phyloP scores from a whole-genome alignment of 1,140 invertebrate species.

The Drosophila nasuta region DNA sequence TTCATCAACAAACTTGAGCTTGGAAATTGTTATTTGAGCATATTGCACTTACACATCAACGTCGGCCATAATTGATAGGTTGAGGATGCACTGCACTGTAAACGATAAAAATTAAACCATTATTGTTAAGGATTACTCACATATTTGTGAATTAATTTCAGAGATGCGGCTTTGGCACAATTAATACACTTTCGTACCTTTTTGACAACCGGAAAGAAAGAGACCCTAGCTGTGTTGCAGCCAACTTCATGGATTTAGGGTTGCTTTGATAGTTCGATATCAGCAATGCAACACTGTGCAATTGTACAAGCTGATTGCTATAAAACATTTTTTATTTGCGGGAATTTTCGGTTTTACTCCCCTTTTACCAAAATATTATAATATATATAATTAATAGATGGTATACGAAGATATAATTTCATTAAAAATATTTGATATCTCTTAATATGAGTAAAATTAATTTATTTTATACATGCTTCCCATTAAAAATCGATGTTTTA shows the following conservation, averaged over 20 bases:
- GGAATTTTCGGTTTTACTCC: background rate
- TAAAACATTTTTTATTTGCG: background rate
- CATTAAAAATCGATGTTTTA: too few relatives aligned
- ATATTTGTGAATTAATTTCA: constrained; percentile 55
- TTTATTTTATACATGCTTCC: too few relatives aligned
- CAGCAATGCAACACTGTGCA: constrained; percentile 19
- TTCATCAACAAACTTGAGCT: constrained; percentile 49
- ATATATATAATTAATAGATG: too few relatives aligned
- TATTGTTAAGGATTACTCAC: constrained; percentile 61
- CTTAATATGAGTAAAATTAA: too few relatives aligned
- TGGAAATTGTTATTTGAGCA: constrained; percentile 19
- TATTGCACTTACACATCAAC: constrained; percentile 87
- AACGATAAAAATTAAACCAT: constrained; percentile 39
- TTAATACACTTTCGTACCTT: constrained; percentile 70
- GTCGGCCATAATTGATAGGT: constrained; percentile 87
- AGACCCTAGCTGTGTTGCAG: constrained; percentile 26
- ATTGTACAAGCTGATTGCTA: constrained; percentile 15
- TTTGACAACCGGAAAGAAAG: constrained; percentile 85
- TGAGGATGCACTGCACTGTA: constrained; percentile 71
- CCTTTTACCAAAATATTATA: too few relatives aligned
- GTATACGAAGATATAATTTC: too few relatives aligned
- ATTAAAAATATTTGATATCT: too few relatives aligned
- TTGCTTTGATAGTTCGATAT: constrained; percentile 22
- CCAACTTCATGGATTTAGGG: constrained; percentile 44
- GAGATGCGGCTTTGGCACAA: constrained; percentile 37